A percentile compares a stretch with the other conserved stretches of the same genome.
These are phyloP conservation scores for Leptinotarsa lineolata DNA, from an alignment of 1,140 invertebrate species.

Conservation along the genomic window DNA sequence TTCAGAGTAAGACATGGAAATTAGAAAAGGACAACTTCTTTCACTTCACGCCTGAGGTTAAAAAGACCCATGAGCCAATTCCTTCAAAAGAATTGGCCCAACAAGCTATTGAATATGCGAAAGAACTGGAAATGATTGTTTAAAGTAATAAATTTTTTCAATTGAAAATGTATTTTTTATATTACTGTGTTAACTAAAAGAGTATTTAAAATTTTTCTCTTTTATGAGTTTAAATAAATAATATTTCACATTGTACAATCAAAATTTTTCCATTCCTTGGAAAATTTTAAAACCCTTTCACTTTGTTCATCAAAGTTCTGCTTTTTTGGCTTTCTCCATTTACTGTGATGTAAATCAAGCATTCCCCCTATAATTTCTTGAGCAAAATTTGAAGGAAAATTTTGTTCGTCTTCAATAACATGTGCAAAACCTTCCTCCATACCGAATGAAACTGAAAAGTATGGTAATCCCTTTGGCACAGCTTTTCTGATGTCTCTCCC, in stretches of 20 bases:
- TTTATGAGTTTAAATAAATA: neutral
- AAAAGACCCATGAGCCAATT: slow-evolving; percentile 81
- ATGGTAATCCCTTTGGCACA: slow-evolving; percentile 92
- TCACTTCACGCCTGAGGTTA: slow-evolving; percentile 71
- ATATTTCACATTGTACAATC: slow-evolving; percentile 22
- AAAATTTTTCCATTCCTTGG: slow-evolving; percentile 64
- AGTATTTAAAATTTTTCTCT: no score
- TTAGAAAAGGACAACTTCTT: slow-evolving; percentile 79
- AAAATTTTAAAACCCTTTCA: slow-evolving; percentile 70
- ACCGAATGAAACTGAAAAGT: slow-evolving; percentile 94
- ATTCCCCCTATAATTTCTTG: slow-evolving; percentile 95
- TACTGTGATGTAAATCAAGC: slow-evolving; percentile 81
- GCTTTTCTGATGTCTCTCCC: slow-evolving; percentile 75
- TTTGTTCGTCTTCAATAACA: slow-evolving; percentile 91
- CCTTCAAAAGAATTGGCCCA: slow-evolving; percentile 88
- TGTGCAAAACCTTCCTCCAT: slow-evolving; percentile 90
- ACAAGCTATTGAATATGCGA: slow-evolving; percentile 95
- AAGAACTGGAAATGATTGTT: slow-evolving; percentile 99
- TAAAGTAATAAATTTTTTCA: slow-evolving; percentile 59
- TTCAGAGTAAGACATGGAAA: slow-evolving; percentile 73
- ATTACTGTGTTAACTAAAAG: neutral
- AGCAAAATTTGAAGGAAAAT: slow-evolving; percentile 90
- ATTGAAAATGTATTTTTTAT: slow-evolving; percentile 8
- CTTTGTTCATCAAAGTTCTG: slow-evolving; percentile 74
- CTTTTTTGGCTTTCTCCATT: slow-evolving; percentile 81